Conservation (phyloP, 2,888 invertebrate species). For the Deroplatys truncata region DNA sequence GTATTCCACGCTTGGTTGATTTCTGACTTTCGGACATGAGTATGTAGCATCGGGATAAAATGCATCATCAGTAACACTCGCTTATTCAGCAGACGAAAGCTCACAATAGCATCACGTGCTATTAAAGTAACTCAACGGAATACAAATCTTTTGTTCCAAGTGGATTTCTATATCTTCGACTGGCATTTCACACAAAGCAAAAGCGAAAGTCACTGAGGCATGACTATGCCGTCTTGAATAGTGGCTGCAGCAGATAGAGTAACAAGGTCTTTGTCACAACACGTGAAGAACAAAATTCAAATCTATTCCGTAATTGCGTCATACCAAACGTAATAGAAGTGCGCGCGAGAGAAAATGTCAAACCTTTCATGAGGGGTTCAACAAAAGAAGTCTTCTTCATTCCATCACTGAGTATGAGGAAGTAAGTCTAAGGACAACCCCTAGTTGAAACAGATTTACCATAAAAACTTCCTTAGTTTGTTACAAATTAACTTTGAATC, state of each 20-base stretch:
- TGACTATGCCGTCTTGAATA: not conserved
- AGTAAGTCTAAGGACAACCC: no score
- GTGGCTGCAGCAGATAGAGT: not conserved
- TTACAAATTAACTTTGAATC: no score
- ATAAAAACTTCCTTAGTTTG: no score
- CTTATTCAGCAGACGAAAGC: not conserved
- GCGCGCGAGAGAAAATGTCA: no score
- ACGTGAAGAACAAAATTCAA: not conserved
- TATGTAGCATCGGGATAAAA: not conserved
- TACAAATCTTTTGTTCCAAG: not conserved
- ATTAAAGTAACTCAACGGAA: not conserved
- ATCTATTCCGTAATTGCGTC: not conserved
- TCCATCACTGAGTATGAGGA: no score
- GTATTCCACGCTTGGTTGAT: not conserved
- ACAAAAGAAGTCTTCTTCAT: no score
- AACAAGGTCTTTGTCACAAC: not conserved
- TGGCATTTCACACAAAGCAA: not conserved
- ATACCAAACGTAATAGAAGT: not conserved
- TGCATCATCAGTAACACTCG: not conserved
- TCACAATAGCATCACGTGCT: not conserved
- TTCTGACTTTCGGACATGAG: not conserved
- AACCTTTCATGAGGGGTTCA: no score
- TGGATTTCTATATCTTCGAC: not conserved
- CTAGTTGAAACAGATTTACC: no score
- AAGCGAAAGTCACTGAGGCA: not conserved